These are phyloP conservation scores for Ctenoplectra terminalis DNA, from an alignment of 1,140 invertebrate genomes.

Conservation along the genomic window DNA sequence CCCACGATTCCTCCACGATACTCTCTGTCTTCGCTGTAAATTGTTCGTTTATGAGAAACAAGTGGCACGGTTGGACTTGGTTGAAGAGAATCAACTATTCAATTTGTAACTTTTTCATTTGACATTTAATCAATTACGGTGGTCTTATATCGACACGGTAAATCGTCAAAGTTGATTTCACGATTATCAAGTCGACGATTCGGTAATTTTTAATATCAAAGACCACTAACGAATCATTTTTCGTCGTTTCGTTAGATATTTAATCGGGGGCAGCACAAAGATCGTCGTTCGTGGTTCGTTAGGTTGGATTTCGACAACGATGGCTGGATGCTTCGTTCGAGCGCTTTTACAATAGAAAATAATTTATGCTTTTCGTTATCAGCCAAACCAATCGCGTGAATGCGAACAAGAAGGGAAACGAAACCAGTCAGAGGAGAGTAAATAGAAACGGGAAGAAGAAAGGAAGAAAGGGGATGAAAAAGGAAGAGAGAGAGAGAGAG, in stretches of 20 bases:
- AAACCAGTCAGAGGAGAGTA: too few species aligned
- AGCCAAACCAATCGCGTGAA: slow-evolving; percentile 14
- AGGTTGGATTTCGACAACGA: neutral
- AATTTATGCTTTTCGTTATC: slow-evolving; percentile 41
- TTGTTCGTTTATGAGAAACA: slow-evolving; percentile 61
- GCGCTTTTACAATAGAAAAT: slow-evolving; percentile 22
- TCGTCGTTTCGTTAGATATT: slow-evolving; percentile 32
- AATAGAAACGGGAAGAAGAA: neutral
- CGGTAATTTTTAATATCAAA: slow-evolving; percentile 10
- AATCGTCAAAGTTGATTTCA: neutral
- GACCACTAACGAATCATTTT: slow-evolving; percentile 28
- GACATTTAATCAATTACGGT: neutral
- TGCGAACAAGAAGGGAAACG: neutral
- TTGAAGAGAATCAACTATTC: neutral
- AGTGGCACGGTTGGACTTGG: neutral
- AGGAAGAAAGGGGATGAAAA: neutral
- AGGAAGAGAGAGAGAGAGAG: neutral
- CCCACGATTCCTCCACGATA: slow-evolving; percentile 52
- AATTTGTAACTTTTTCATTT: neutral
- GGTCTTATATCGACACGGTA: neutral
- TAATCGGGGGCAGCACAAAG: slow-evolving; percentile 19
- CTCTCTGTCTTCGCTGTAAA: slow-evolving; percentile 28
- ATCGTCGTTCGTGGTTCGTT: slow-evolving; percentile 8
- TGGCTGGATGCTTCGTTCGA: neutral
- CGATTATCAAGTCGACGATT: neutral